Evolutionary conservation across 2,797 vertebrate species (phyloP), one percentile per base, ranked within the genome.

Genomic region (Emys orbicularis): DNA sequence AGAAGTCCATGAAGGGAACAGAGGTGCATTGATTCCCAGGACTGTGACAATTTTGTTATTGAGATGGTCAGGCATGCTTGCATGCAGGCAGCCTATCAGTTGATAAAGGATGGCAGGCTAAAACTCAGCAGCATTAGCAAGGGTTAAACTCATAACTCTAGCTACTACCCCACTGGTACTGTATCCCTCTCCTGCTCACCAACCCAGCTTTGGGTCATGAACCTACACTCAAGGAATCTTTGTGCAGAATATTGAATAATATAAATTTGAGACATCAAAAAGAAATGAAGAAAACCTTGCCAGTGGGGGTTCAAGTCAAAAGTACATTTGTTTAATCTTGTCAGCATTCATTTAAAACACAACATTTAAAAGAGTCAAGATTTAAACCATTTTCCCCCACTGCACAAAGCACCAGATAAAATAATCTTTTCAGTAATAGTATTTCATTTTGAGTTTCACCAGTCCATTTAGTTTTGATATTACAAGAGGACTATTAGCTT

Each of bases 401-500:
- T 91, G 80, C 92, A 97, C 95, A 97, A 97, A 97, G 90, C 90
- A 92, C 92, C 90, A 96, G 94, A 97, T 97, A 97, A 98, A 97
- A 97, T 92, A 96, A 95, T 93, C 94, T 95, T 97, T 98, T 97
- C 94, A 93, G 89, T 98, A 98, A 98, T 95, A 95, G 91, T 97
- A 95, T 97, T 97, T 97, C 90, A 96, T 96, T 97, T 96, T 94
- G 89, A 95, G 79, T 97, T 97, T 97, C 93, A 96, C 89, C 94
- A 97, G 96, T 97, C 95, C 76, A 25, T 97, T 98, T 96, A 97
- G 96, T 94, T 97, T 97, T 91, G 90, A 59, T 97, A 92, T 96
- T 97, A 97, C 96, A 97, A 96, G 97, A 97, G 97, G 87, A 12
- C 94, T 97, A 97, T 98, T 98, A 97, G 86, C 84, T 97, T 97